Percentiles rank a stretch among this genome's conserved stretches.
phyloP scores from a whole-genome alignment of 2,888 invertebrate species.

The Julus scandinavius region DNA sequence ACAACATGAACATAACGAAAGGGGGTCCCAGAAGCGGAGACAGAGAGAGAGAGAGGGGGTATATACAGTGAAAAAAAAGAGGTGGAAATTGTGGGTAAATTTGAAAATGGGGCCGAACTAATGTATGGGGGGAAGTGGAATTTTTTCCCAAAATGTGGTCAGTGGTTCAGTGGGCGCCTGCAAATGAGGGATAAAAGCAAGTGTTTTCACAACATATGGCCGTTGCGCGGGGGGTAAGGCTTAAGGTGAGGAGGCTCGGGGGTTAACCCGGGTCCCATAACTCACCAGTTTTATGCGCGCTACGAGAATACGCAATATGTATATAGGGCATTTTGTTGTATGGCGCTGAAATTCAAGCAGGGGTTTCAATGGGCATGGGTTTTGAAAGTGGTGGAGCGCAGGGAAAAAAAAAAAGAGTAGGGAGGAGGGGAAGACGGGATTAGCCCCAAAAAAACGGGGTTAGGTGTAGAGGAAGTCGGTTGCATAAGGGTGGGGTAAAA shows the following conservation, averaged over 20 bases:
- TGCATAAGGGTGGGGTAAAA: slow-evolving; percentile 39
- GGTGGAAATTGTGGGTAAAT: slow-evolving; percentile 31
- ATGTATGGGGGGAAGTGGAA: not conserved
- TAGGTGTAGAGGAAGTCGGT: slow-evolving; percentile 12
- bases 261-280: slow-evolving; percentile 42
- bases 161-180: slow-evolving; percentile 35
- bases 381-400: not conserved
- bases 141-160: slow-evolving; percentile 37
- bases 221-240: not conserved
- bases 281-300: slow-evolving; percentile 17
- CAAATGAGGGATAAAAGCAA: slow-evolving; percentile 33
- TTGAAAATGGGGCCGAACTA: slow-evolving; percentile 42
- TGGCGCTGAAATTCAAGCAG: slow-evolving; percentile 29
- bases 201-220: slow-evolving; percentile 40
- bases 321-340: not conserved
- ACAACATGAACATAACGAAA: not conserved
- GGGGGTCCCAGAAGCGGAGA: slow-evolving; percentile 10
- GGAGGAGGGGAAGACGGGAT: not conserved
- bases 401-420: not conserved
- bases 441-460: not conserved
- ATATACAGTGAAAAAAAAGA: not conserved
- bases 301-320: not conserved
- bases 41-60: not conserved
- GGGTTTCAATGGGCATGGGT: not conserved
- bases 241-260: slow-evolving; percentile 18